Base-by-base conservation (phyloP, 1,140 invertebrate species). In the Temnothorax curvispinosus region DNA sequence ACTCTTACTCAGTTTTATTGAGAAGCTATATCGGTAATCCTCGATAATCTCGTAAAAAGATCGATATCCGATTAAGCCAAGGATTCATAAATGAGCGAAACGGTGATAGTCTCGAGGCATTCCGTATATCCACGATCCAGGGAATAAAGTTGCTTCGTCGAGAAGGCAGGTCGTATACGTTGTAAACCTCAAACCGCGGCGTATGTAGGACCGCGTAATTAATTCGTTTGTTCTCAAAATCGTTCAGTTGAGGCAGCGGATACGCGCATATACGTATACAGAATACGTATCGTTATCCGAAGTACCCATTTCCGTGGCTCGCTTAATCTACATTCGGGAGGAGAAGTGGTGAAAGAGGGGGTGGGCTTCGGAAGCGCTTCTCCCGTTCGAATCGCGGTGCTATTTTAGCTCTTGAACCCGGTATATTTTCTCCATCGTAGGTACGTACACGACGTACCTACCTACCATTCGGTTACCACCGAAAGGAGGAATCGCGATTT, bases 401-500 rank as follows among this genome's bases (percentile, higher is more conserved):
- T 78, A 72, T 85, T 89, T 89, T 85, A 89, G 27, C 38, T 32
- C 58, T 47, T 69, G 64, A 80, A 80, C 35, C 35, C 56, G 18
- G 52, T 86, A 90, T 90, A 90, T 90, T 90, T 88, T 81, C 89
- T 89, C 44, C 27, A 21, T 75, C 54, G 71, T 84, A 58, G 27
- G 62, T 74, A 85, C 52, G 65, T 74, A 82, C 47, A 69, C 50
- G 62, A 62, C 82, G 13, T 77, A 75, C 50, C 35, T 72, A 74
- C 13, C 60, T 65, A 35, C 5, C 74, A 47, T 81, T 81, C 58
- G 47, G 74, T 54, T 60, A 86, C 64, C 75, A 72, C 35, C 44
- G 81, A 77, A 86, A 88, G 88, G 76, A 90, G 76, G 76, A 90
- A 90, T 90, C 86, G 72, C 86, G 85, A 90, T 90, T 76, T 82